A percentile compares a stretch with the other conserved stretches of the same genome.
These are phyloP conservation scores for Nannoperca obscura DNA, from an alignment of 2,797 vertebrate species.

Conservation along the genomic window DNA sequence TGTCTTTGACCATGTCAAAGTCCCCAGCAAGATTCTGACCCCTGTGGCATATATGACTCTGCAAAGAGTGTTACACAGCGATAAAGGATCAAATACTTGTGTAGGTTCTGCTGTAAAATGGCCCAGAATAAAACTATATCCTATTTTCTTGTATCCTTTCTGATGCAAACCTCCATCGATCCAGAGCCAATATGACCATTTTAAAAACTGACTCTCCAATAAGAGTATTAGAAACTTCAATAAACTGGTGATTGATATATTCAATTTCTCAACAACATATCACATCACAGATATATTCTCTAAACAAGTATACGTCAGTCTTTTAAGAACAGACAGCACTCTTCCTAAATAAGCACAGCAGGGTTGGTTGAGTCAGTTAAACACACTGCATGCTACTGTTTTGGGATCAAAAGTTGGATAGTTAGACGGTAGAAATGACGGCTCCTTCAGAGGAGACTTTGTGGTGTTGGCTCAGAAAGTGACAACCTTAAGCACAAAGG, in stretches of 20 bases:
- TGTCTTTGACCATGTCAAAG: conserved; percentile 17
- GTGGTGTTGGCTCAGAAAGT: too few relatives aligned
- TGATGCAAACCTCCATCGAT: not conserved
- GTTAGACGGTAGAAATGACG: not conserved
- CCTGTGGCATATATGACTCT: not conserved
- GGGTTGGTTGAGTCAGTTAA: not conserved
- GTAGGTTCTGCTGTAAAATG: not conserved
- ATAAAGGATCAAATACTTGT: conserved; percentile 18
- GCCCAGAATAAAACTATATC: not conserved
- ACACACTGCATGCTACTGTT: not conserved
- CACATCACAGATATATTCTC: not conserved
- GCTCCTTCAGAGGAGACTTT: not conserved
- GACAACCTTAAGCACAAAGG: too few relatives aligned
- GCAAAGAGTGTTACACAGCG: not conserved
- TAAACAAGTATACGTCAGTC: not conserved
- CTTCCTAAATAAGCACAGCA: not conserved
- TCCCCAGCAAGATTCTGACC: conserved; percentile 3
- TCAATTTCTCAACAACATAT: not conserved
- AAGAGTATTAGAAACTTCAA: not conserved
- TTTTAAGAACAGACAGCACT: not conserved
- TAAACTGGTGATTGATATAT: not conserved
- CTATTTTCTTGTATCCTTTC: not conserved
- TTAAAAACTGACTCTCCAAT: not conserved
- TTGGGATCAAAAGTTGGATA: not conserved
- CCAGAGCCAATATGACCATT: not conserved